Evolutionary conservation across 1,140 invertebrate genomes (phyloP).

Genomic region (Danaus plexippus): DNA sequence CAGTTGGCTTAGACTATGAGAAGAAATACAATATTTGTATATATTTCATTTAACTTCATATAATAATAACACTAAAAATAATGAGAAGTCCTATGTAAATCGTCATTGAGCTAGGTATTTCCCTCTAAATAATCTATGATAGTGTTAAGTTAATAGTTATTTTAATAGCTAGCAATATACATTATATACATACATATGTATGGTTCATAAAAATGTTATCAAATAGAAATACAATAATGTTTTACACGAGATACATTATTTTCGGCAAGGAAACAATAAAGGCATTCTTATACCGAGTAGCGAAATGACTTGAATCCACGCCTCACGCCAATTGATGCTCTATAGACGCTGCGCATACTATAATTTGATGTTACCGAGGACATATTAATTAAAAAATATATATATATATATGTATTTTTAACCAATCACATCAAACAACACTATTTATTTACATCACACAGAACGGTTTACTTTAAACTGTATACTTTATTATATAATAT

Average conservation of each 20-base stretch:
- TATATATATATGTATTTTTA: slow-evolving; percentile 23
- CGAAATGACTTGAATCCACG: slow-evolving; percentile 66
- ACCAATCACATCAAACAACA: slow-evolving; percentile 17
- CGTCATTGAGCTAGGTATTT: no score
- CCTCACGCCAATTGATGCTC: slow-evolving; percentile 59
- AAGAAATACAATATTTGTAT: neutral
- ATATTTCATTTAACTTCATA: no score
- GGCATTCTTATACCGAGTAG: slow-evolving; percentile 52
- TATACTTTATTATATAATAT: slow-evolving; percentile 26
- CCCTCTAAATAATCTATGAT: no score
- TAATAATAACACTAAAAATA: no score
- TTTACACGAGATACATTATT: no score
- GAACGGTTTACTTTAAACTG: slow-evolving; percentile 28
- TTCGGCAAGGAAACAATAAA: neutral
- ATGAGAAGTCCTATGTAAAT: no score
- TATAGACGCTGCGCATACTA: slow-evolving; percentile 62
- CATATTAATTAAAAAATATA: slow-evolving; percentile 46
- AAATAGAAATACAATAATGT: no score
- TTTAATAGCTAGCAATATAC: no score
- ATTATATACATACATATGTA: no score
- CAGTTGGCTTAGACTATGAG: slow-evolving; percentile 76
- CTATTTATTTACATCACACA: slow-evolving; percentile 46
- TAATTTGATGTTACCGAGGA: slow-evolving; percentile 65
- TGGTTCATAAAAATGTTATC: no score
- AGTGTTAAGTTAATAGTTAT: no score